phyloP scores from a whole-genome alignment of 2,797 vertebrate species.

The Acanthurus tractus region DNA sequence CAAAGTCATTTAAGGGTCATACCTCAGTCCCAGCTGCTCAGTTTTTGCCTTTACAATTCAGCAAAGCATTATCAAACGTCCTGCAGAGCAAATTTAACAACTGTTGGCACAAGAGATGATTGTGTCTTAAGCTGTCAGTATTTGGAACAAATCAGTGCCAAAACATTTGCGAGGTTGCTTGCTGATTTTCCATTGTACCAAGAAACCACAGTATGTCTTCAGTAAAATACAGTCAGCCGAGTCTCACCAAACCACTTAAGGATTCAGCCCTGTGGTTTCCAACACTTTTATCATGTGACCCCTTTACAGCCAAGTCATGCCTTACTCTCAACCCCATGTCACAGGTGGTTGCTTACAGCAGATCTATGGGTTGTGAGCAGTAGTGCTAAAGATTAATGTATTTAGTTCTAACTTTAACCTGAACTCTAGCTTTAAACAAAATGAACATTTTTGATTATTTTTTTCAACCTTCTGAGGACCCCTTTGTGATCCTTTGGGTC shows the following conservation, averaged over 20 bases:
- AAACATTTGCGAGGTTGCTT: neutral
- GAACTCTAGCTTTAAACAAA: too few relatives aligned
- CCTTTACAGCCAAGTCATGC: neutral
- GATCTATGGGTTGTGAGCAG: neutral
- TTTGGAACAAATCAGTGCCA: neutral
- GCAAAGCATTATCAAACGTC: neutral
- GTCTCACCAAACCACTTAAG: neutral
- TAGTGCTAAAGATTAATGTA: neutral
- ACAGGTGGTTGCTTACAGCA: neutral
- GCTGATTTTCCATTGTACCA: neutral
- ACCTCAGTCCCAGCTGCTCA: neutral
- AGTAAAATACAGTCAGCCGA: neutral
- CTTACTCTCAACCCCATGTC: neutral
- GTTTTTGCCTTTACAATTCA: neutral
- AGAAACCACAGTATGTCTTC: neutral
- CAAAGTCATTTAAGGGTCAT: neutral
- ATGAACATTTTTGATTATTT: neutral
- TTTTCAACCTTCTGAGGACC: too few relatives aligned
- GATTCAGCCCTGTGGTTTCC: too few relatives aligned
- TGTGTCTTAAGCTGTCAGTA: neutral
- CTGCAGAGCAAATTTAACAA: constrained; percentile 10
- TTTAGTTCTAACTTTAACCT: too few relatives aligned
- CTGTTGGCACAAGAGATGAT: neutral
- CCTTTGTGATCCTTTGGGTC: neutral
- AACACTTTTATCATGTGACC: neutral